Evolutionary conservation across 2,797 vertebrate genomes (phyloP).

Genomic region (Dicrostonyx torquatus): DNA sequence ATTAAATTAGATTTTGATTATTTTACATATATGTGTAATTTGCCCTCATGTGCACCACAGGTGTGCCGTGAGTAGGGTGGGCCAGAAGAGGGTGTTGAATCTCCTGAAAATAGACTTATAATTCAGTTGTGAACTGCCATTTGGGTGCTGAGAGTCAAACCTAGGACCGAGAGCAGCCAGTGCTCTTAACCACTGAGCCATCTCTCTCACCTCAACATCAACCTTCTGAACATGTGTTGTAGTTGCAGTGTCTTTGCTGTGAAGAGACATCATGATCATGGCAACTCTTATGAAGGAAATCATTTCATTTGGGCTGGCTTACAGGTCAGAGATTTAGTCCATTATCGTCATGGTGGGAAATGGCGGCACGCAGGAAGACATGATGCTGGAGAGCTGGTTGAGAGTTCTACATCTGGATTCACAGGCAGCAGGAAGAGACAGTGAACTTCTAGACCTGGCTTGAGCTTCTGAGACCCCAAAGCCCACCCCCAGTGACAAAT

Average conservation of each 20-base stretch:
- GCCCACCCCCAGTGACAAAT: not conserved
- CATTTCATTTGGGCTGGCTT: not conserved
- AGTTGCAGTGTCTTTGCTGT: not conserved
- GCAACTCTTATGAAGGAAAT: not conserved
- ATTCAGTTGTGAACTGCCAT: not conserved
- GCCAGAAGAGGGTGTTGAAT: not conserved
- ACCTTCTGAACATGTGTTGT: not conserved
- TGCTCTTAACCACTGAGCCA: not conserved
- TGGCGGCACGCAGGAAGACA: not conserved
- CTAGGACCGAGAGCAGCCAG: not conserved
- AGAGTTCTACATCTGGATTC: not conserved
- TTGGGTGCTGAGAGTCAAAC: not conserved
- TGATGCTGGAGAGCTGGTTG: not conserved
- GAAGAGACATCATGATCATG: not conserved
- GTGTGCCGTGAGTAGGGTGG: no score
- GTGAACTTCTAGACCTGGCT: not conserved
- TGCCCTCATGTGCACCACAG: not conserved
- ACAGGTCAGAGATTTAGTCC: not conserved
- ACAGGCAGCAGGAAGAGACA: not conserved
- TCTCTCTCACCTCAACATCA: no score
- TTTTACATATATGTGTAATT: not conserved
- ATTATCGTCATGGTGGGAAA: not conserved
- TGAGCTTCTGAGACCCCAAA: not conserved
- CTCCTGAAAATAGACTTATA: not conserved
- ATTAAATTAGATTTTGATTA: not conserved